Conservation (phyloP, 2,888 invertebrate genomes). For the Prionchulus punctatus region DNA sequence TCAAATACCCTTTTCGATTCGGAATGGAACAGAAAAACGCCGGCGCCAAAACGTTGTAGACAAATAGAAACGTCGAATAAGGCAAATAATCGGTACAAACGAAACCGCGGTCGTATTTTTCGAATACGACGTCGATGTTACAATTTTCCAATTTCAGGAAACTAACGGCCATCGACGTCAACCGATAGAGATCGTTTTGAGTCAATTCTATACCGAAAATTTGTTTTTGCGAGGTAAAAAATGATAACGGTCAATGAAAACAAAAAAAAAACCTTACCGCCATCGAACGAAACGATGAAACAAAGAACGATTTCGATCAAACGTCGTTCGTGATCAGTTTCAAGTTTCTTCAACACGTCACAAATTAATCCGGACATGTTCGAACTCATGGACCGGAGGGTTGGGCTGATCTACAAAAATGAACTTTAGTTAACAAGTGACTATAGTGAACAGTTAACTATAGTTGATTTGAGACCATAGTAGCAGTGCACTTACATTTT, state of each 20-base stretch:
- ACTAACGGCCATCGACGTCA: not conserved
- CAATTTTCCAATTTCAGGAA: too few relatives aligned
- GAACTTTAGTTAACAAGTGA: too few relatives aligned
- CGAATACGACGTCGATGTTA: too few relatives aligned
- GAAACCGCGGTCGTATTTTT: too few relatives aligned
- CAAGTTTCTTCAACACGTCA: constrained; percentile 29
- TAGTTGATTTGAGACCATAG: not conserved
- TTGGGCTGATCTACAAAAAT: constrained; percentile 24
- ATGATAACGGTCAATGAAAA: not conserved
- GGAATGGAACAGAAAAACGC: too few relatives aligned
- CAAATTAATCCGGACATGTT: constrained; percentile 28
- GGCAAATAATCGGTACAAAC: too few relatives aligned
- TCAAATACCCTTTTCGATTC: too few relatives aligned
- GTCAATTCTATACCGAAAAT: not conserved
- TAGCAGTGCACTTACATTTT: constrained; percentile 23
- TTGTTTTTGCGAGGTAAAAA: not conserved
- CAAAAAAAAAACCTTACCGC: not conserved
- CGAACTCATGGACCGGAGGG: constrained; percentile 31
- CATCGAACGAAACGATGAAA: not conserved
- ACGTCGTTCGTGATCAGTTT: constrained; percentile 26
- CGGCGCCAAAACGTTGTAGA: not conserved
- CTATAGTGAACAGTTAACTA: not conserved
- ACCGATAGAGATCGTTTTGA: not conserved
- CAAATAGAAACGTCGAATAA: not conserved
- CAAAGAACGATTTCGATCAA: constrained; percentile 22